These are phyloP conservation scores for Tachina grossa DNA, from an alignment of 2,888 invertebrate species.

Conservation along the genomic window DNA sequence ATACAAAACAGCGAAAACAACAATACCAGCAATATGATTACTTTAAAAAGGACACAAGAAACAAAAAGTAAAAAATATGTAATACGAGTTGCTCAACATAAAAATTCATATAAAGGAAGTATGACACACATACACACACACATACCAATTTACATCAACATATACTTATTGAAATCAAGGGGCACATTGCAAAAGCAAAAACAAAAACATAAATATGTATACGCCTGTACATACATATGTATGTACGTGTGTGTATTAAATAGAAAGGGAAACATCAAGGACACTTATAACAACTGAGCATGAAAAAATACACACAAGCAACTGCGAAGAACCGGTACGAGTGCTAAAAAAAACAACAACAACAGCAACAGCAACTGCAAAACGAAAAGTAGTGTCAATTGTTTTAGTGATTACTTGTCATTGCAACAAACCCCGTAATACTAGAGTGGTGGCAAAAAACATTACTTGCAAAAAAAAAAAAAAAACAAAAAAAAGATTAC, in stretches of 20 bases:
- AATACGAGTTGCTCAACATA: slow-evolving; percentile 54
- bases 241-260: neutral
- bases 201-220: neutral
- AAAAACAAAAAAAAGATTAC: slow-evolving; percentile 46
- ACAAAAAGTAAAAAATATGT: slow-evolving; percentile 27
- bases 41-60: slow-evolving; percentile 26
- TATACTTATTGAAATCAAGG: slow-evolving; percentile 25
- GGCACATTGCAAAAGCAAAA: slow-evolving; percentile 23
- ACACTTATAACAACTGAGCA: slow-evolving; percentile 34
- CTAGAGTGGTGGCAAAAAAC: slow-evolving; percentile 13
- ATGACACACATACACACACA: slow-evolving; percentile 30
- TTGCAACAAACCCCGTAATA: slow-evolving; percentile 66
- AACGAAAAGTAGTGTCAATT: slow-evolving; percentile 62
- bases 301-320: slow-evolving; percentile 16
- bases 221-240: too few relatives aligned
- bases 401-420: slow-evolving; percentile 69
- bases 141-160: neutral
- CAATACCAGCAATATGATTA: neutral
- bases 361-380: slow-evolving; percentile 13
- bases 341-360: neutral
- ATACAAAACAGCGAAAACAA: slow-evolving; percentile 45
- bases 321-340: slow-evolving; percentile 25
- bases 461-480: slow-evolving; percentile 39
- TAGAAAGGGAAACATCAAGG: slow-evolving; percentile 53
- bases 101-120: slow-evolving; percentile 28